A percentile compares a stretch with the other conserved stretches of the same genome.
Evolutionary conservation across 2,888 invertebrate genomes (phyloP).

Genomic region (Polyommatus icarus): DNA sequence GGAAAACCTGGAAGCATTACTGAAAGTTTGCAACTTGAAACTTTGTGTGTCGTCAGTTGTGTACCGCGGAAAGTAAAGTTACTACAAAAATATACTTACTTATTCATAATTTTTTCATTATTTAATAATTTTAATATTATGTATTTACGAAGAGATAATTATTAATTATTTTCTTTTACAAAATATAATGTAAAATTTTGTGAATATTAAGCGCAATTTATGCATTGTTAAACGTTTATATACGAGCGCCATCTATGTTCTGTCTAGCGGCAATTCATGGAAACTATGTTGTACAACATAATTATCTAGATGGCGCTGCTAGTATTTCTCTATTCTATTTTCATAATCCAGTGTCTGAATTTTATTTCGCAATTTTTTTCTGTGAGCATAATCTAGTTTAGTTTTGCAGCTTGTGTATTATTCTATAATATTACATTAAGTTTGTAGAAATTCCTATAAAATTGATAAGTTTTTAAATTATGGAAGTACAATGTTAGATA

Average conservation of each 20-base stretch:
- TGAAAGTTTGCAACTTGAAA: too few species aligned
- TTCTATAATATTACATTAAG: not conserved
- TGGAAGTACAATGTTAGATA: slow-evolving; percentile 24
- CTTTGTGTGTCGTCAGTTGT: too few species aligned
- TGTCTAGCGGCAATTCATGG: not conserved
- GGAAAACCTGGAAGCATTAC: not conserved
- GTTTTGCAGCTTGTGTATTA: not conserved
- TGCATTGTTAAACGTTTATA: not conserved
- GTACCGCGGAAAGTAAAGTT: too few species aligned
- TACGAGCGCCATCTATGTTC: not conserved
- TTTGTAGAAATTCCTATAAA: not conserved
- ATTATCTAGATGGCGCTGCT: not conserved
- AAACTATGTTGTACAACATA: not conserved
- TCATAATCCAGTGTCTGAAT: not conserved
- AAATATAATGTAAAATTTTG: too few species aligned
- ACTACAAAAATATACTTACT: too few species aligned
- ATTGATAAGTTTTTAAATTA: not conserved
- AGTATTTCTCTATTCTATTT: not conserved
- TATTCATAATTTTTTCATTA: too few species aligned
- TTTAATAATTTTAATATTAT: too few species aligned
- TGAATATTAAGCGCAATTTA: too few species aligned
- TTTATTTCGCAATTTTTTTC: not conserved
- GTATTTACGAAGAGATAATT: too few species aligned
- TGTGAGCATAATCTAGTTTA: not conserved
- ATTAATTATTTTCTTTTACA: too few species aligned